Base-by-base conservation (phyloP, 2,888 invertebrate species). In the Philereme vetulata region DNA sequence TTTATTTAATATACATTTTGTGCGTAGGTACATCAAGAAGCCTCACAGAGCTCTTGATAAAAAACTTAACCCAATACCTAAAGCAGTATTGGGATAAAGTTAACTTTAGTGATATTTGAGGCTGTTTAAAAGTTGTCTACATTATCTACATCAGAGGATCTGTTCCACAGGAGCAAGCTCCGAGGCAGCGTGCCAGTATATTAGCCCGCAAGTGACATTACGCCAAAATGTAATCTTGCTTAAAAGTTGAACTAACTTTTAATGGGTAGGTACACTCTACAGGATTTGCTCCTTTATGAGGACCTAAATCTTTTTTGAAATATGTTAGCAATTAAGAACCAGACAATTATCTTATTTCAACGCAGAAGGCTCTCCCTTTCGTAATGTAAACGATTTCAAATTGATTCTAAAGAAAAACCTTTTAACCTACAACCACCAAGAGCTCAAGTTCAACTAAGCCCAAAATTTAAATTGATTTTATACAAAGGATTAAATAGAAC, bases 161-260 rank as follows among this genome's bases (percentile, higher is more conserved):
- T 76, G 68, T 68, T 65, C 8, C 38, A 5, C 7, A 73, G 68
- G 74, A 74, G 72, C 74, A 72, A 76, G 76, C 77, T 74, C 66
- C 70, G 60, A 33, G 71, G 64, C 50, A 54, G 46, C 47, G 64
- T 21, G 48, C 68, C 62, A 64, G 65, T 75, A 78, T 75, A 78
- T 82, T 79, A 78, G 72, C 76, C 74, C 66, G 66, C 77, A 83
- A 80, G 77, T 78, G 74, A 76, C 78, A 77, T 84, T 82, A 84
- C 77, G 73, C 77, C 76, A 75, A 79, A 81, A 81, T 80, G 77
- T 77, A 74, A 78, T 79, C 81, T 81, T 78, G 77, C 81, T 82
- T 75, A 80, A 56, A 65, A 82, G 76, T 84, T 80, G 72, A 76
- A 78, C 77, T 73, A 72, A 70, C 68, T 68, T 67, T 66, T 71